phyloP scores from a whole-genome alignment of 1,140 invertebrate species.

The Lycorma delicatula region DNA sequence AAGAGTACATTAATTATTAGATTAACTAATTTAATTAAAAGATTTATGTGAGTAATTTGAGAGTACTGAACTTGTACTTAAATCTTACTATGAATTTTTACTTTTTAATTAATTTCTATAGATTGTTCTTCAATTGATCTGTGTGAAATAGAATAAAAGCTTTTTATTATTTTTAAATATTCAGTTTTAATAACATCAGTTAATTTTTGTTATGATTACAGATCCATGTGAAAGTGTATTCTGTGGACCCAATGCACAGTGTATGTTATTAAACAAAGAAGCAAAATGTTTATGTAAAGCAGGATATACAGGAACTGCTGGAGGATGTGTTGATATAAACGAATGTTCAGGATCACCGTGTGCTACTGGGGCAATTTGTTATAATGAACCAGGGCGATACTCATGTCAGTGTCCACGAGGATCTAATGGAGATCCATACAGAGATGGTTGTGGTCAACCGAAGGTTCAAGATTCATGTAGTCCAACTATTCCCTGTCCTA shows the following conservation, averaged over 20 bases:
- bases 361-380: conserved; percentile 71
- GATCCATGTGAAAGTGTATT: conserved; percentile 81
- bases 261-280: conserved; percentile 72
- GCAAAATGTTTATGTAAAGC: conserved; percentile 74
- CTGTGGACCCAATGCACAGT: conserved; percentile 82
- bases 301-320: conserved; percentile 62
- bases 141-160: too few species aligned
- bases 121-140: too few species aligned
- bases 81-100: too few species aligned
- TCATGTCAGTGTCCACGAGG: conserved; percentile 77
- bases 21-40: too few species aligned
- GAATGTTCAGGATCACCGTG: conserved; percentile 73
- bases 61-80: too few species aligned
- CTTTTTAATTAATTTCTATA: too few species aligned
- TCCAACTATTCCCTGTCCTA: conserved; percentile 62
- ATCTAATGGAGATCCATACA: conserved; percentile 57
- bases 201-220: too few species aligned
- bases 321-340: conserved; percentile 78
- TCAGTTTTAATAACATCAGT: too few species aligned
- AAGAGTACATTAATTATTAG: too few species aligned
- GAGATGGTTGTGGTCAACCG: conserved; percentile 57
- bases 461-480: conserved; percentile 57
- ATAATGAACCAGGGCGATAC: conserved; percentile 77
- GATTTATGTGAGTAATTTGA: too few species aligned
- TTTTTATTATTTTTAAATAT: too few species aligned